Percentiles rank a stretch among this genome's conserved stretches.
Conservation (phyloP, 1,140 invertebrate species). For the Drosophila pruinosa region DNA sequence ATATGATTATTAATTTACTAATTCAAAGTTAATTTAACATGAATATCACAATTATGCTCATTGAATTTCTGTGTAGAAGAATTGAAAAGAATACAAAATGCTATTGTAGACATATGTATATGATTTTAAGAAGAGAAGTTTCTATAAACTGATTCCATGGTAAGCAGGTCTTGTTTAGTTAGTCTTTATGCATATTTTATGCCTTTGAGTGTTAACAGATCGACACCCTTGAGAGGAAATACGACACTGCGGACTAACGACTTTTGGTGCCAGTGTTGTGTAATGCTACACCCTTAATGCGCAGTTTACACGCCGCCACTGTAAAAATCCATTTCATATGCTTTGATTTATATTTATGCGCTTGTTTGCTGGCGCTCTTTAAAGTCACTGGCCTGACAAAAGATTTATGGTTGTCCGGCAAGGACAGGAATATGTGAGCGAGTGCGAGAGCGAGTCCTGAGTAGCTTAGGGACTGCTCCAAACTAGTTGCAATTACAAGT, state of each 20-base stretch:
- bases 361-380: constrained; percentile 38
- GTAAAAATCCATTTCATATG: constrained; percentile 61
- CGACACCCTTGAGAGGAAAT: constrained; percentile 20
- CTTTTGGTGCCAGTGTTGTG: constrained; percentile 21
- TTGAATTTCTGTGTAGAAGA: too few relatives aligned
- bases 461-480: constrained; percentile 3
- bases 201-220: constrained; percentile 13
- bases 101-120: too few relatives aligned
- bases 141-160: background rate
- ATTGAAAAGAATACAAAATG: too few relatives aligned
- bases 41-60: too few relatives aligned
- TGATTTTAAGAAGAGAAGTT: background rate
- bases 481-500: constrained; percentile 28
- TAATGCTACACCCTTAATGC: constrained; percentile 27
- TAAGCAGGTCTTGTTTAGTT: background rate
- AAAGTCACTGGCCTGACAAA: constrained; percentile 28
- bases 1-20: too few relatives aligned
- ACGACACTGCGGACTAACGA: constrained; percentile 22
- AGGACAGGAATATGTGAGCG: background rate
- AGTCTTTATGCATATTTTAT: background rate
- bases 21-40: too few relatives aligned
- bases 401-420: constrained; percentile 50
- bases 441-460: constrained; percentile 5
- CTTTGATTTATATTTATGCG: constrained; percentile 62
- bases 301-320: constrained; percentile 28